Evolutionary conservation across 2,888 invertebrate species (phyloP).

Genomic region (Empis stercorea): DNA sequence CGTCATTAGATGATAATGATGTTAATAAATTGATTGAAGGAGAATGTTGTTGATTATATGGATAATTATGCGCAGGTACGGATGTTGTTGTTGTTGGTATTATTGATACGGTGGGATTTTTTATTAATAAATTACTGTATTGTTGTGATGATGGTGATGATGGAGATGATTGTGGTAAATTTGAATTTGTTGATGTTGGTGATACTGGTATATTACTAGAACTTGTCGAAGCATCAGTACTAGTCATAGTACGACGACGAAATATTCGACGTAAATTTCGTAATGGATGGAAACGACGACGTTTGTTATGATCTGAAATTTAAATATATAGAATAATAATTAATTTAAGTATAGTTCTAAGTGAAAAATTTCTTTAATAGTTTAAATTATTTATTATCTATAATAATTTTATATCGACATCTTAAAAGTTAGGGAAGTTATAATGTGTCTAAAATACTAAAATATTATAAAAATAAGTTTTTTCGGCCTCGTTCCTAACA

Average conservation of each 20-base stretch:
- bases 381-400: no score
- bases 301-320: conserved; percentile 30
- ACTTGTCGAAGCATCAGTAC: conserved; percentile 18
- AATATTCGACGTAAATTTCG: conserved; percentile 35
- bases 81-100: conserved; percentile 14
- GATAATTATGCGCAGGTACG: conserved; percentile 10
- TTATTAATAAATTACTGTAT: neutral
- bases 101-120: conserved; percentile 9
- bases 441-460: no score
- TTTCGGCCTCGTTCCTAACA: no score
- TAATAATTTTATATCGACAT: no score
- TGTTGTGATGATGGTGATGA: conserved; percentile 20
- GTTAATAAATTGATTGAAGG: conserved; percentile 14
- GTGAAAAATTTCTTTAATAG: no score
- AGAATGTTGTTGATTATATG: conserved; percentile 12
- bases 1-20: conserved; percentile 6
- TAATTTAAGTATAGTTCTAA: no score
- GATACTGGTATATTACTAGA: conserved; percentile 10
- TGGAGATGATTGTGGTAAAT: conserved; percentile 16
- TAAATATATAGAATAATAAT: conserved; percentile 11
- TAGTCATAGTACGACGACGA: conserved; percentile 33
- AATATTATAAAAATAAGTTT: no score
- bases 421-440: no score
- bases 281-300: conserved; percentile 34
- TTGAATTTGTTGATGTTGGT: conserved; percentile 10